Percentiles rank a stretch among this genome's conserved stretches.
phyloP scores from a whole-genome alignment of 2,797 vertebrate species.

The Sebastes baramenuke region DNA sequence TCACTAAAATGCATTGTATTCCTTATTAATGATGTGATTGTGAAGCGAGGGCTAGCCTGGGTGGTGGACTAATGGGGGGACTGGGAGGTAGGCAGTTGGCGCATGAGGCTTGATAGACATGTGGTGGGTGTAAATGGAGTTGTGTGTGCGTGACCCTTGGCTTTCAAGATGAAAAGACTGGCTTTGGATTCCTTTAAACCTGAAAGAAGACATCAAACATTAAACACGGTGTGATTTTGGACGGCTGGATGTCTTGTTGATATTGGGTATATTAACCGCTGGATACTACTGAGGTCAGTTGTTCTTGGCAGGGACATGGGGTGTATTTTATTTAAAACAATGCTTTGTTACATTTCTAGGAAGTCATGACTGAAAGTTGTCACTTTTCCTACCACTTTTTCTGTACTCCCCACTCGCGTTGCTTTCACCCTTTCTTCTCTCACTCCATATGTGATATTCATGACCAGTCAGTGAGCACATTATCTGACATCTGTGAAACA shows the following conservation, averaged over 20 bases:
- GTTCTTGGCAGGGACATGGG: constrained; percentile 29
- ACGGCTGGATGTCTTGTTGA: constrained; percentile 45
- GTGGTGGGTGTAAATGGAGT: constrained; percentile 52
- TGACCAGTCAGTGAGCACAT: constrained; percentile 66
- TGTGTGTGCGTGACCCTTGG: constrained; percentile 52
- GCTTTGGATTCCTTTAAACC: constrained; percentile 34
- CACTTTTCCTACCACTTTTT: constrained; percentile 42
- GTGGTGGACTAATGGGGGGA: constrained; percentile 66
- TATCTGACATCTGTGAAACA: constrained; percentile 82
- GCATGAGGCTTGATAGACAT: constrained; percentile 53
- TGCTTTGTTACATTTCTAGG: constrained; percentile 36
- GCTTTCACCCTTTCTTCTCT: constrained; percentile 27
- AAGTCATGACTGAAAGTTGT: constrained; percentile 38
- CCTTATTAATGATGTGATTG: constrained; percentile 84
- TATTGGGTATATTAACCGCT: constrained; percentile 23
- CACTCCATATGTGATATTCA: constrained; percentile 67
- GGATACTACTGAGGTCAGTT: constrained; percentile 29
- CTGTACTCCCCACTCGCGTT: neutral
- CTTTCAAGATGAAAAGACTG: constrained; percentile 51
- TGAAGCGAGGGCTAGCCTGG: constrained; percentile 70
- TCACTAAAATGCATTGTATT: constrained; percentile 84
- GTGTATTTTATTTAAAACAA: constrained; percentile 28
- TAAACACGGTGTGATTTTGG: constrained; percentile 26
- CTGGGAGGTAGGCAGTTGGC: constrained; percentile 20
- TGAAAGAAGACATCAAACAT: constrained; percentile 49